Conservation (phyloP, 2,888 invertebrate genomes). For the Axea sp. region DNA sequence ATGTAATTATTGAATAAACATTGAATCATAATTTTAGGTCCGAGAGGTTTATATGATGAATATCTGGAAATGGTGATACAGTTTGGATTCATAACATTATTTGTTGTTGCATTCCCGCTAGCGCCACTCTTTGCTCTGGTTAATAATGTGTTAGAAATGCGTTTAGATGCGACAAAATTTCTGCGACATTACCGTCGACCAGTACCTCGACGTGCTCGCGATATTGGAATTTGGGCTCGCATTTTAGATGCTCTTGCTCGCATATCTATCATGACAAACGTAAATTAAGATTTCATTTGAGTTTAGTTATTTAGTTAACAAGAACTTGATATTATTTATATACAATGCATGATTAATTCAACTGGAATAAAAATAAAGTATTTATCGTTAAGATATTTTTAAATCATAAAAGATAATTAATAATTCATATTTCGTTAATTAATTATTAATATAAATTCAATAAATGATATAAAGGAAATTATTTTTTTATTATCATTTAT, state of each 20-base stretch:
- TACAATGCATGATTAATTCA: no score
- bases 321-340: no score
- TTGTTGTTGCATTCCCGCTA: constrained; percentile 91
- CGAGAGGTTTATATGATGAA: constrained; percentile 87
- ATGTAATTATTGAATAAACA: no score
- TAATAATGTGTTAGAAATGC: constrained; percentile 91
- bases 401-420: no score
- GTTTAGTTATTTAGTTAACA: constrained; percentile 1
- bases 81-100: constrained; percentile 92
- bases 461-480: no score
- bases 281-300: constrained; percentile 67
- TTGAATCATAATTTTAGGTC: no score
- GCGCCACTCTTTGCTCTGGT: constrained; percentile 90
- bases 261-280: constrained; percentile 89
- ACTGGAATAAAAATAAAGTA: no score
- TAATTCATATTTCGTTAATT: no score
- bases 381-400: no score
- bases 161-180: constrained; percentile 91
- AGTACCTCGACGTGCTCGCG: constrained; percentile 85
- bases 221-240: constrained; percentile 90
- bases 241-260: constrained; percentile 88
- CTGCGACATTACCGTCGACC: constrained; percentile 87
- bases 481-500: no score
- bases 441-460: no score
- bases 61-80: constrained; percentile 94